Conservation (phyloP, 2,113 vertebrate species). For the Lophura nycthemera region DNA sequence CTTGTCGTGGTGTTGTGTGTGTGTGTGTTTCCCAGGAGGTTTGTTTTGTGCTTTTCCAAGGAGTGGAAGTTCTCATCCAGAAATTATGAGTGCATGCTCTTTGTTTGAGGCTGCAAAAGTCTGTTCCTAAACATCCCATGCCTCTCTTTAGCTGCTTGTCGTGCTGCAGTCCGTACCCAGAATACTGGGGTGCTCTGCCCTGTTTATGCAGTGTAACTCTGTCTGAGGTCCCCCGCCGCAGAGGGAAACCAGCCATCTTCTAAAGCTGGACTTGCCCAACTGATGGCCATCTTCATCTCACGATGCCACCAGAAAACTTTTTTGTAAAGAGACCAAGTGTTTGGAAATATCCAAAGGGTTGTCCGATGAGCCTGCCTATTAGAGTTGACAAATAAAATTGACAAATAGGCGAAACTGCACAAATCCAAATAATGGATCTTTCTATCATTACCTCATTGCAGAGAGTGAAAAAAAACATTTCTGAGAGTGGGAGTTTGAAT, state of each 20-base stretch:
- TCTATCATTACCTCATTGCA: neutral
- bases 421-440: neutral
- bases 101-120: neutral
- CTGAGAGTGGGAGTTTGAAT: neutral
- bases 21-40: neutral
- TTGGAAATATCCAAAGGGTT: neutral
- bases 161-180: neutral
- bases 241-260: neutral
- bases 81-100: neutral
- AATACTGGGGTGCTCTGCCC: neutral
- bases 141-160: neutral
- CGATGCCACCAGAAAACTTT: neutral
- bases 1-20: neutral
- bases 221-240: neutral
- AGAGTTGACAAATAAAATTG: neutral
- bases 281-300: neutral
- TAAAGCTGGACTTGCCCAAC: neutral
- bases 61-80: neutral
- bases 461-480: slow-evolving; percentile 11
- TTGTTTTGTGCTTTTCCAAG: neutral
- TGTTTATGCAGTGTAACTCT: neutral
- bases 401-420: neutral
- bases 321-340: neutral
- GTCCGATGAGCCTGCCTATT: neutral
- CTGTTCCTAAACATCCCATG: neutral